Evolutionary conservation across 2,888 invertebrate genomes (phyloP), one percentile per base, ranked within the genome.

Genomic region (Harpagoxenus sublaevis): DNA sequence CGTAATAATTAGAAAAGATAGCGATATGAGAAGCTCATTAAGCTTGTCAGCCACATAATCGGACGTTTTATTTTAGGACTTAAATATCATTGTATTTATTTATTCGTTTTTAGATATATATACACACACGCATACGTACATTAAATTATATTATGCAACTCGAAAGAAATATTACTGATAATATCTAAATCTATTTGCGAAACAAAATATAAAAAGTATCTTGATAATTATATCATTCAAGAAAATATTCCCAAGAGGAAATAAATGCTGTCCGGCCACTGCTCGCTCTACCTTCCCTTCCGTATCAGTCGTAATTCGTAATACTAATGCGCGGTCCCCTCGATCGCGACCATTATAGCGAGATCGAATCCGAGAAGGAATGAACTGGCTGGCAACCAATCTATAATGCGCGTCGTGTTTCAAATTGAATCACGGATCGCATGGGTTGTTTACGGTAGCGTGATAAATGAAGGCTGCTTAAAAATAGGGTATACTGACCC

Each of bases 341-440:
- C 68, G 84, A 89, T 83, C 86, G 73, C 83, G 18, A 53, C 62
- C 74, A 82, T 90, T 84, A 86, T 82, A 75, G 83, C 23, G 63
- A 66, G 74, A 74, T 85, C 82, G 87, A 85, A 83, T 45, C 74
- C 63, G 35, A 84, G 79, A 84, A 85, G 85, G 89, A 90, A 92
- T 92, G 91, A 92, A 90, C 88, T 86, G 73, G 82, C 75, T 89
- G 90, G 91, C 85, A 70, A 81, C 78, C 90, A 91, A 92, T 92
- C 90, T 92, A 88, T 78, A 78, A 78, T 45, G 62, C 86, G 90
- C 88, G 83, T 83, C 90, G 87, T 87, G 90, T 92, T 92, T 90
- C 86, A 89, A 89, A 92, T 92, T 91, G 90, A 93, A 92, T 93
- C 92, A 66, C 66, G 45, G 91, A 87, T 86, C 83, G 88, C 90